Base-by-base conservation (phyloP, 2,888 invertebrate species). In the Noctua pronuba region DNA sequence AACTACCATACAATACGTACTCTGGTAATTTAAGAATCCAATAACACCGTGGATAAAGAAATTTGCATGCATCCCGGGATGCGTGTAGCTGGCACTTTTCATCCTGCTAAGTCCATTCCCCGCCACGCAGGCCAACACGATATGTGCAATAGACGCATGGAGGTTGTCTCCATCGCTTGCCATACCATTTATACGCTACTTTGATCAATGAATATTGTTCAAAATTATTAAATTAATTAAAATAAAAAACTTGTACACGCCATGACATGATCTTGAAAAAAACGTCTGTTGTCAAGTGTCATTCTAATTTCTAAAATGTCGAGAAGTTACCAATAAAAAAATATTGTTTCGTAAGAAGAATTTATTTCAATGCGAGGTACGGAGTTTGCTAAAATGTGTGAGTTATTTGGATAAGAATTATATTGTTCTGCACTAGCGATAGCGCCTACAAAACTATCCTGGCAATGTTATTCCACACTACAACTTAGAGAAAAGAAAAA, bases 21-120 rank as follows among this genome's bases (percentile, higher is more conserved):
- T 88, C 79, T 88, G 95, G 80, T 91, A 93, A 84, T 95, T 92
- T 58, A 95, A 79, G 83, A 95, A 92, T 87, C 96, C 96, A 72
- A 95, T 18, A 58, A 95, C 75, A 76, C 95, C 95, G 72, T 96
- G 96, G 82, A 96, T 84, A 84, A 96, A 93, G 86, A 93, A 95
- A 86, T 96, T 96, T 2, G 91, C 93, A 84, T 96, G 95, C 94
- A 95, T 94, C 65, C 96, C 96, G 1, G 95, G 94, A 73, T 95
- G 92, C 52, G 94, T 92, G 84, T 88, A 95, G 72, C 91, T 92
- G 69, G 88, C 91, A 46, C 89, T 82, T 3, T 8, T 78, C 24
- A 75, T 24, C 76, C 52, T 24, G 75, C 74, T 93, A 90, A 82
- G 78, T 8, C 95, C 94, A 13, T 87, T 88, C 21, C 93, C 94